Evolutionary conservation across 2,888 invertebrate species (phyloP), one percentile per base, ranked within the genome.

Genomic region (Oscheius sp.): DNA sequence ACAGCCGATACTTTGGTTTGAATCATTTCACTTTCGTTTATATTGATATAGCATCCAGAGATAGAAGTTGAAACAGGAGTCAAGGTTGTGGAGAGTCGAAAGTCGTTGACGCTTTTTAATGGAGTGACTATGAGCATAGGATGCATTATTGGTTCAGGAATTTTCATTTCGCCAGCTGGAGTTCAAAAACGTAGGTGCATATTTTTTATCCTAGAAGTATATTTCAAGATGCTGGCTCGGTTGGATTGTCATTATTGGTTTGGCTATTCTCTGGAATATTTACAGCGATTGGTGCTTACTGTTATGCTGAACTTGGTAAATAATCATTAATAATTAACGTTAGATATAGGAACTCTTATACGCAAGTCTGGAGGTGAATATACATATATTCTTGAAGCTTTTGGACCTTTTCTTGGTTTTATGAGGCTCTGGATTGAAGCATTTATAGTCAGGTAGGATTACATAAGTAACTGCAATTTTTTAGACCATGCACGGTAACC

Each of bases 371-470:
- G 98, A 0, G 98, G 96, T 0, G 97, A 98, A 91, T 98, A 98
- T 90, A 97, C 98, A 0, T 83, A 99, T 90, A 97, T 99, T 86
- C 96, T 95, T 94, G 94, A 95, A 90, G 96, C 97, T 0, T 99
- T 98, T 89, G 99, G 99, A 0, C 96, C 96, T 0, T 96, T 98
- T 88, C 91, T 95, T 81, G 98, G 97, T 1, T 99, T 99, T 91
- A 92, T 99, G 84, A 92, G 98, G 76, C 92, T 99, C 12, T 99
- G 98, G 98, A 94, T 98, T 74, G 98, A 99, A 90, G 96, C 96
- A 86, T 95, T 99, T 94, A 96, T 88, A n/a, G 88, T 88, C 27
- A 75, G 88, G 79, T 81, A 29, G 13, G 58, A 5, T 23, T 23
- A 25, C 46, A 21, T 21, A 29, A 27, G 9, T 25, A 6, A 13